phyloP scores from a whole-genome alignment of 2,888 invertebrate genomes.

The Plebejus anna region DNA sequence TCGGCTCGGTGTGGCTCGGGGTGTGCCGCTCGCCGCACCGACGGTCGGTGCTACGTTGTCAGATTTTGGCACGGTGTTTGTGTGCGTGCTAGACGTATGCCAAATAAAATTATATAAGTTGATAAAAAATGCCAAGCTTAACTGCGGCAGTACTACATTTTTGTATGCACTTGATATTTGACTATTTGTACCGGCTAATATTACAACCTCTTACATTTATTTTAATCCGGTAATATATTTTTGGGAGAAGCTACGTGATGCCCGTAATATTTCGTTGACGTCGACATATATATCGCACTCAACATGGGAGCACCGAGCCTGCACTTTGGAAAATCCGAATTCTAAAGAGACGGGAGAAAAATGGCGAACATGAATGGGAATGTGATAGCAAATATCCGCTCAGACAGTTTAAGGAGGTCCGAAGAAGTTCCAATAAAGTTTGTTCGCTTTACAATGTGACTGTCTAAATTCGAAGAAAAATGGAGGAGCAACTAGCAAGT shows the following conservation, averaged over 20 bases:
- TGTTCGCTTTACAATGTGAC: neutral
- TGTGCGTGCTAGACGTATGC: too few relatives aligned
- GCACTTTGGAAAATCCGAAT: neutral
- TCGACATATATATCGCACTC: slow-evolving; percentile 14
- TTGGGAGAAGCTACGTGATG: neutral
- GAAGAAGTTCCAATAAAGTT: slow-evolving; percentile 16
- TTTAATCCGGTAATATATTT: slow-evolving; percentile 10
- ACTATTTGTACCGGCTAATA: neutral
- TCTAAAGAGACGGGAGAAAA: neutral
- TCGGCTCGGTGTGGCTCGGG: too few relatives aligned
- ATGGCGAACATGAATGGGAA: slow-evolving; percentile 6
- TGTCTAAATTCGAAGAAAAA: neutral
- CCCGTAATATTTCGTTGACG: slow-evolving; percentile 10
- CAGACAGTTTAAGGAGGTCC: slow-evolving; percentile 14
- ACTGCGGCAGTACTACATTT: too few relatives aligned
- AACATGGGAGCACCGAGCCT: neutral
- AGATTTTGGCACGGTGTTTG: too few relatives aligned
- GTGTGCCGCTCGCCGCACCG: too few relatives aligned
- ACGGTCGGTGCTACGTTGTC: too few relatives aligned
- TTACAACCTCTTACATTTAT: neutral
- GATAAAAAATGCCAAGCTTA: too few relatives aligned
- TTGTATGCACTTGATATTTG: neutral
- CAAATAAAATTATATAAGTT: too few relatives aligned
- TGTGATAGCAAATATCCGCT: slow-evolving; percentile 5
- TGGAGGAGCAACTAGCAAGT: neutral